Evolutionary conservation across 92 coral and sea anemone species (phyloP).

Genomic region (Pocillopora grandis): DNA sequence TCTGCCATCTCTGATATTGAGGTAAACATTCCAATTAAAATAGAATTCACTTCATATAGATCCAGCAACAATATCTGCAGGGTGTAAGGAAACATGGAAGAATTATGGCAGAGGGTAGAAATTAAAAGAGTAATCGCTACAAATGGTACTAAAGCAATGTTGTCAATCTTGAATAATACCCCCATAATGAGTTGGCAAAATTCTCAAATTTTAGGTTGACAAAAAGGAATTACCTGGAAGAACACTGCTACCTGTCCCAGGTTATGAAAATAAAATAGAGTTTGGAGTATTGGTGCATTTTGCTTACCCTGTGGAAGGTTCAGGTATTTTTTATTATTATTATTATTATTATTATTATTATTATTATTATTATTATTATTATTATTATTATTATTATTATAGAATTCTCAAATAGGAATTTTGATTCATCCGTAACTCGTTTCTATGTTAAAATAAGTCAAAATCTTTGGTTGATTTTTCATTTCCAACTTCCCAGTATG

Average conservation of each 20-base stretch:
- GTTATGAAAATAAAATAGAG: conserved; percentile 93
- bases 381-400: neutral
- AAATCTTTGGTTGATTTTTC: neutral
- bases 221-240: conserved; percentile 96
- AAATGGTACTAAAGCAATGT: too few relatives aligned
- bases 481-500: neutral
- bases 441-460: neutral
- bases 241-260: conserved; percentile 91
- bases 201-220: conserved; percentile 71
- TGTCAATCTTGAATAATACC: too few relatives aligned
- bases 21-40: conserved; percentile 42
- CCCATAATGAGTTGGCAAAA: too few relatives aligned
- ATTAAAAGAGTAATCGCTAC: too few relatives aligned
- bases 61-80: too few relatives aligned
- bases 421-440: too few relatives aligned
- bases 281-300: conserved; percentile 98
- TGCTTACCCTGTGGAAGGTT: conserved; percentile 91
- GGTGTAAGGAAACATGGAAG: too few relatives aligned
- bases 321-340: conserved; percentile 40
- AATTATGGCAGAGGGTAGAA: too few relatives aligned
- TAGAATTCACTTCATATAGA: too few relatives aligned
- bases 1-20: conserved; percentile 99
- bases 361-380: too few relatives aligned
- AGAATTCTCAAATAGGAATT: neutral
- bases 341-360: neutral